Base-by-base conservation (phyloP, 2,113 vertebrate genomes). In the Turdus rufiventris region DNA sequence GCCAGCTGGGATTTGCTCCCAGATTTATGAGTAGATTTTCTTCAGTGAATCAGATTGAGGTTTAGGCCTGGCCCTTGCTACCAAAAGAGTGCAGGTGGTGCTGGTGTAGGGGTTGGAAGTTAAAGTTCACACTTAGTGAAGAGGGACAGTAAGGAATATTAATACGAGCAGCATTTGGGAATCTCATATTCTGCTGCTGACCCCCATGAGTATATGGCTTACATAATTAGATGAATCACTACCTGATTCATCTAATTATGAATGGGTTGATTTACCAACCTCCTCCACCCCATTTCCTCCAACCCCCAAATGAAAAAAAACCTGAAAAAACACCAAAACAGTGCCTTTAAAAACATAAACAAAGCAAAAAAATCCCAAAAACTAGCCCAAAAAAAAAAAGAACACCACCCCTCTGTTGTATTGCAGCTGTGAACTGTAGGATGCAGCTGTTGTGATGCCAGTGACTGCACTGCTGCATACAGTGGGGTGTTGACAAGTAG, bases 131-230 rank as follows among this genome's bases (percentile, higher is more conserved):
- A 3, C 16, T 45, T 61, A 36, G 12, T 33, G 25, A 58, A 81
- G 20, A 80, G 34, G 20, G 66, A 6, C 19, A 38, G 25, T 43
- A n/a, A 75, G 36, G 24, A 74, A 8, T n/a, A 36, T 23, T 47
- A 10, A 40, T 11, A 29, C 9, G 10, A 62, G 18, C 29, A 36
- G 20, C 43, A 25, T 5, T 53, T 57, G 24, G n/a, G 36, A 85
- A 36, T 56, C 31, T 65, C 24, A 9, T 45, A 6, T 8, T 68
- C 20, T 36, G 21, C 40, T 90, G 24, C 45, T 56, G 75, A 8
- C 23, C 42, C 13, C 19, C 9, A 6, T 42, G 42, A 38, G 15
- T 51, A 17, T 0, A 0, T 47, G 48, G 10, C 62, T 80, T 79
- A 17, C 36, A 21, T 0, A 0, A 53, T 76, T 38, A 33, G 9